A percentile compares a stretch with the other conserved stretches of the same genome.
Evolutionary conservation across 2,888 invertebrate genomes (phyloP).

Genomic region (Cheilosia pagana): DNA sequence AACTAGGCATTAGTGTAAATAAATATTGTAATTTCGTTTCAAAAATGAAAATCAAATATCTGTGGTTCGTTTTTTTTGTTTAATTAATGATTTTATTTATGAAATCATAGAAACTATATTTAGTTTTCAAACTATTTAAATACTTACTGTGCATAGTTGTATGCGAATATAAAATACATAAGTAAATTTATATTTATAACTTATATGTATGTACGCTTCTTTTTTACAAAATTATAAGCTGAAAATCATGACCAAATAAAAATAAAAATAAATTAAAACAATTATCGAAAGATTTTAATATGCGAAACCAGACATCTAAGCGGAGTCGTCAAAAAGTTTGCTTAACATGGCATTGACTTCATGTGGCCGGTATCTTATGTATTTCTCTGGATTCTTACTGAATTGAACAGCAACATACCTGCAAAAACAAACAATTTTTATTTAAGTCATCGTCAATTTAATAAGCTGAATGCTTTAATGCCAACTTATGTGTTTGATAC

Average conservation of each 20-base stretch:
- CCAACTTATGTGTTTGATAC: too few relatives aligned
- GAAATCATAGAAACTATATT: slow-evolving; percentile 18
- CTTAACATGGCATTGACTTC: slow-evolving; percentile 93
- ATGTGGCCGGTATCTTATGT: slow-evolving; percentile 94
- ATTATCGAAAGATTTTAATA: neutral
- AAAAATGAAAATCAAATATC: slow-evolving; percentile 49
- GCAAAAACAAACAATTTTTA: slow-evolving; percentile 40
- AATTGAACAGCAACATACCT: slow-evolving; percentile 91
- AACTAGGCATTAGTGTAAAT: slow-evolving; percentile 53
- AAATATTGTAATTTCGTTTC: slow-evolving; percentile 54
- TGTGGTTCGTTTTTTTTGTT: slow-evolving; percentile 57
- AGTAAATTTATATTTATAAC: slow-evolving; percentile 35
- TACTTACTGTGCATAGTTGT: slow-evolving; percentile 7
- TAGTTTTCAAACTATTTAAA: slow-evolving; percentile 37
- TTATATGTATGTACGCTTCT: slow-evolving; percentile 22
- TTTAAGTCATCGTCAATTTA: neutral
- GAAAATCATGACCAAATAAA: slow-evolving; percentile 57
- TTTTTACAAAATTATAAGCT: slow-evolving; percentile 34
- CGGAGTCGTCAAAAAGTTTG: slow-evolving; percentile 94
- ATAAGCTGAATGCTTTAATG: too few relatives aligned
- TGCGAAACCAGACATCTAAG: slow-evolving; percentile 73
- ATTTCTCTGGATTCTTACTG: slow-evolving; percentile 96
- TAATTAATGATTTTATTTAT: slow-evolving; percentile 21
- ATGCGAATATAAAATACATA: slow-evolving; percentile 3
- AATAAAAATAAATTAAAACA: slow-evolving; percentile 12